phyloP scores from a whole-genome alignment of 2,888 invertebrate genomes.

The Tridacna gigas region DNA sequence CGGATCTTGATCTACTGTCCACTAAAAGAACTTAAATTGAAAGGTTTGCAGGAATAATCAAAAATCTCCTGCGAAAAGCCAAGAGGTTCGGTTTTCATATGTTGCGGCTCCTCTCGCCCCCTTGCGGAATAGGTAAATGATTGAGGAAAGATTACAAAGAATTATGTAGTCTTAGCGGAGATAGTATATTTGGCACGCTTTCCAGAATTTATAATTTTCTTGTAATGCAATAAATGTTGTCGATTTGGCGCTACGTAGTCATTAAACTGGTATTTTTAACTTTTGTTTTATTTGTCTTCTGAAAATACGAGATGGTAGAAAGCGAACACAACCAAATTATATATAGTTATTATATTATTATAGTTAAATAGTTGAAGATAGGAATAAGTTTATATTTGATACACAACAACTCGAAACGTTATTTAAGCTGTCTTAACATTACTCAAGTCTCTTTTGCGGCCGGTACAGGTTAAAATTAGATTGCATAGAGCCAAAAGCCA shows the following conservation, averaged over 20 bases:
- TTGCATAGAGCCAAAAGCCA: too few relatives aligned
- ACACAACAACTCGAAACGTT: too few relatives aligned
- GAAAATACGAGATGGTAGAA: neutral
- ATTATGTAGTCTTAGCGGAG: constrained; percentile 14
- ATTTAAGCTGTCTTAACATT: too few relatives aligned
- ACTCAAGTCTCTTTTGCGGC: too few relatives aligned
- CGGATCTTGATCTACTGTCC: too few relatives aligned
- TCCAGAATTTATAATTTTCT: neutral
- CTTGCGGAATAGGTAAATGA: constrained; percentile 5
- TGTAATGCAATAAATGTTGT: neutral
- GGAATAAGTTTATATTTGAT: neutral
- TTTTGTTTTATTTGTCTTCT: neutral
- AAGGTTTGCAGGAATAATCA: too few relatives aligned
- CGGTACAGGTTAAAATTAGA: too few relatives aligned
- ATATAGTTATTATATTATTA: too few relatives aligned
- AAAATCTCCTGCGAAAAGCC: neutral
- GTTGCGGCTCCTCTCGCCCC: neutral
- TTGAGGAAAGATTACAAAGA: constrained; percentile 5
- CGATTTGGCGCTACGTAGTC: neutral
- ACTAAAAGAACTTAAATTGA: too few relatives aligned
- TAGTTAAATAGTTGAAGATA: neutral
- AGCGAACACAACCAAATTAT: neutral
- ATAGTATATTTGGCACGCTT: neutral
- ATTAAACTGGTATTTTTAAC: neutral
- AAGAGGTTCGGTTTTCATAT: neutral